Conservation (phyloP, 2,888 invertebrate species). For the Baccha elongata region DNA sequence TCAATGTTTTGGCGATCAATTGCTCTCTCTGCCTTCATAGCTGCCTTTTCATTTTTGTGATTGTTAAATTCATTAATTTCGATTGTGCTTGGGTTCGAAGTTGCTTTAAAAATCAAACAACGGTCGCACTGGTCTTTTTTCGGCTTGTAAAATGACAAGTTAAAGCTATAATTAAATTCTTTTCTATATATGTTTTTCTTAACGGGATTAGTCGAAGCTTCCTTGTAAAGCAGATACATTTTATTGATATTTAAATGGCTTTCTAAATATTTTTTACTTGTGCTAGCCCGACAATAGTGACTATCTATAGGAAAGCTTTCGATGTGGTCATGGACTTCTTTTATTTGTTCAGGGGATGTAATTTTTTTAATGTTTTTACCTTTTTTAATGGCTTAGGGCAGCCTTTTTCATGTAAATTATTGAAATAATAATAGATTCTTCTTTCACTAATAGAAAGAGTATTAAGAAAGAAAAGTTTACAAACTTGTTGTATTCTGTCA, state of each 20-base stretch:
- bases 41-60: conserved; percentile 21
- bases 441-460: conserved; percentile 8
- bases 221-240: conserved; percentile 12
- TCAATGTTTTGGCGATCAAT: not conserved
- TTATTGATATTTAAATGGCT: conserved; percentile 1
- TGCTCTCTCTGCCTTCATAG: conserved; percentile 1
- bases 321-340: conserved; percentile 2
- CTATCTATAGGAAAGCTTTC: conserved; percentile 24
- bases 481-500: conserved; percentile 11
- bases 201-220: conserved; percentile 1
- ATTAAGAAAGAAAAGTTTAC: conserved; percentile 29
- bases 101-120: conserved; percentile 8
- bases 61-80: conserved; percentile 1
- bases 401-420: conserved; percentile 21
- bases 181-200: conserved; percentile 9
- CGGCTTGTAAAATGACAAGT: conserved; percentile 3
- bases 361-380: too few species aligned
- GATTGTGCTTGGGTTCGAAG: not conserved
- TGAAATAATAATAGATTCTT: conserved; percentile 21
- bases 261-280: conserved; percentile 24
- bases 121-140: conserved; percentile 25
- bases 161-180: conserved; percentile 21
- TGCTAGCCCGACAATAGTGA: conserved; percentile 17
- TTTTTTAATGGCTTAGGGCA: conserved; percentile 10
- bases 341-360: not conserved